Conservation (phyloP, 2,888 invertebrate genomes). For the Dynastes hyllus region DNA sequence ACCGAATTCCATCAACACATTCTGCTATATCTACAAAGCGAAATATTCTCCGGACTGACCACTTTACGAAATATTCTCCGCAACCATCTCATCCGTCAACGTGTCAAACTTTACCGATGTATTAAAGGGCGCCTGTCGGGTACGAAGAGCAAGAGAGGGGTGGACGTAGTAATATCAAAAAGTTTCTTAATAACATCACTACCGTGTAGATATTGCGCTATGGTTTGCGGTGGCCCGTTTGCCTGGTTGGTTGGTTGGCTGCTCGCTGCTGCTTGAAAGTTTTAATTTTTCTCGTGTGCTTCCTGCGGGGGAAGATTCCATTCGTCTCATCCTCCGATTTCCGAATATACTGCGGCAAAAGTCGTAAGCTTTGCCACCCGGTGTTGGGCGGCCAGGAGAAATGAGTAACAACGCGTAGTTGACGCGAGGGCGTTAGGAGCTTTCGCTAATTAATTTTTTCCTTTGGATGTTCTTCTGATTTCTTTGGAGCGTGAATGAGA, state of each 20-base stretch:
- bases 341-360: not conserved
- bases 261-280: slow-evolving; percentile 46
- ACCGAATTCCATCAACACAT: slow-evolving; percentile 4
- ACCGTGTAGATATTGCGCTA: slow-evolving; percentile 36
- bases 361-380: not conserved
- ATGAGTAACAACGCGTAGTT: not conserved
- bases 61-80: slow-evolving; percentile 49
- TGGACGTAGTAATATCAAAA: slow-evolving; percentile 65
- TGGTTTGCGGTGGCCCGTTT: slow-evolving; percentile 34
- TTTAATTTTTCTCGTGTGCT: slow-evolving; percentile 50
- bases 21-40: slow-evolving; percentile 52
- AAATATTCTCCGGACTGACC: slow-evolving; percentile 40
- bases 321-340: slow-evolving; percentile 24
- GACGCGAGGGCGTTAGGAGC: slow-evolving; percentile 3
- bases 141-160: not conserved
- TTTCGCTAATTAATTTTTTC: slow-evolving; percentile 42
- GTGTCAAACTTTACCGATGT: slow-evolving; percentile 68
- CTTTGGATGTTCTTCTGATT: not conserved
- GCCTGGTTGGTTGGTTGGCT: not conserved
- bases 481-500: too few species aligned
- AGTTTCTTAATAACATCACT: slow-evolving; percentile 65
- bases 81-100: slow-evolving; percentile 64
- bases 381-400: not conserved
- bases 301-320: slow-evolving; percentile 5
- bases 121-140: slow-evolving; percentile 57